These are phyloP conservation scores for Todiramphus saurophagus DNA, from an alignment of 2,113 vertebrate genomes.

Conservation along the genomic window DNA sequence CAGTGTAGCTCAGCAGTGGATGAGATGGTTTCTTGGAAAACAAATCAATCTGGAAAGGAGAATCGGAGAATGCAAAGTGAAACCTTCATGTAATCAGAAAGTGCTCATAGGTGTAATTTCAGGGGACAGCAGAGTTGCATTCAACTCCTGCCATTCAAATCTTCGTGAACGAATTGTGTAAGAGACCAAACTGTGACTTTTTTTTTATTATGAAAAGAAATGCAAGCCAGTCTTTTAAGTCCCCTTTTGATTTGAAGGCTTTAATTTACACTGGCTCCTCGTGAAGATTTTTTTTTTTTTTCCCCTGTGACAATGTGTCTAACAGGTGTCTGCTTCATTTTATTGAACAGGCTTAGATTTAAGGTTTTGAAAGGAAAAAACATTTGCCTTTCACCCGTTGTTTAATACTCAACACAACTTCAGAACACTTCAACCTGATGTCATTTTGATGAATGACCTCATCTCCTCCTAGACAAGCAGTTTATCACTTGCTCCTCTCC, in stretches of 20 bases:
- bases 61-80: background rate
- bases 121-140: background rate
- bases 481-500: constrained; percentile 13
- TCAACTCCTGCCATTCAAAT: constrained; percentile 36
- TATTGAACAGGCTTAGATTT: constrained; percentile 47
- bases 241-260: constrained; percentile 60
- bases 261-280: constrained; percentile 60
- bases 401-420: constrained; percentile 30
- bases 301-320: constrained; percentile 44
- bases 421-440: background rate
- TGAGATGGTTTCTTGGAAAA: background rate
- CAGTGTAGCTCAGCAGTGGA: background rate
- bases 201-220: constrained; percentile 48
- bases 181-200: background rate
- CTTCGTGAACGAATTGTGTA: background rate
- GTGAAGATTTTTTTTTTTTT: background rate
- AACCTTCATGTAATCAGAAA: background rate
- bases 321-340: constrained; percentile 60
- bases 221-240: constrained; percentile 30
- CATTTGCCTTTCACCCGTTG: constrained; percentile 3
- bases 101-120: background rate
- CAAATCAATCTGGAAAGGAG: background rate
- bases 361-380: constrained; percentile 34
- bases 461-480: background rate
- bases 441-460: constrained; percentile 40